These are phyloP conservation scores for Prunella himalayana DNA, from an alignment of 2,113 vertebrate species.

Conservation along the genomic window DNA sequence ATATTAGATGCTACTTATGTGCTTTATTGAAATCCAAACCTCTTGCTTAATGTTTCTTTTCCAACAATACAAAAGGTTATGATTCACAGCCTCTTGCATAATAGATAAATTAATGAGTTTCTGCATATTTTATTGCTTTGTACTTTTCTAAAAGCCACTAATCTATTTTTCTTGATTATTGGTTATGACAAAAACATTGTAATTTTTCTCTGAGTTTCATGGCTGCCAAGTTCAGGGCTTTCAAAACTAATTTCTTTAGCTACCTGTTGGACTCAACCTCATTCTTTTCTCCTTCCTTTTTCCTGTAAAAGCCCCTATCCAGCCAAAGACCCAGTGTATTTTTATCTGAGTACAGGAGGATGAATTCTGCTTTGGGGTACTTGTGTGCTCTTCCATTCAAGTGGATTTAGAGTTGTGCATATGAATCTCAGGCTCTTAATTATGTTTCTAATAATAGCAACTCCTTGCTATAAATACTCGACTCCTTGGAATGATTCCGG, in stretches of 20 bases:
- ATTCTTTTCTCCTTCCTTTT: background rate
- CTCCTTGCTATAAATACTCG: constrained; percentile 37
- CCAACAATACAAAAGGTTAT: constrained; percentile 29
- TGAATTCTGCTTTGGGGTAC: constrained; percentile 12
- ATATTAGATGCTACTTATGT: constrained; percentile 55
- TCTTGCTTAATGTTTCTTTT: constrained; percentile 40
- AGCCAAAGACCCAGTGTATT: rapidly evolving
- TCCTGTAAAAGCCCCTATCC: background rate
- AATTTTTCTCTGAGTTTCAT: background rate
- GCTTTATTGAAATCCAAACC: constrained; percentile 39
- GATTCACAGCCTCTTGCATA: constrained; percentile 58
- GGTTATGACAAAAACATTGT: background rate
- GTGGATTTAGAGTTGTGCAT: background rate
- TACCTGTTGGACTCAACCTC: background rate
- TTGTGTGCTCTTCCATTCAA: background rate
- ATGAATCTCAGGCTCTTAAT: constrained; percentile 30
- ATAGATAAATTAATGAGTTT: constrained; percentile 68
- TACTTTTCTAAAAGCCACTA: constrained; percentile 52
- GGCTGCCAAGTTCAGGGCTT: background rate
- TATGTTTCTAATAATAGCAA: constrained; percentile 47
- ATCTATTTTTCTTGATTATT: constrained; percentile 26
- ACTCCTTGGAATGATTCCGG: background rate
- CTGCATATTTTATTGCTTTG: constrained; percentile 64
- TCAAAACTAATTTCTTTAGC: background rate
- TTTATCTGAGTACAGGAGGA: background rate